phyloP scores from a whole-genome alignment of 2,888 invertebrate genomes.

The Clepsis dumicolana region DNA sequence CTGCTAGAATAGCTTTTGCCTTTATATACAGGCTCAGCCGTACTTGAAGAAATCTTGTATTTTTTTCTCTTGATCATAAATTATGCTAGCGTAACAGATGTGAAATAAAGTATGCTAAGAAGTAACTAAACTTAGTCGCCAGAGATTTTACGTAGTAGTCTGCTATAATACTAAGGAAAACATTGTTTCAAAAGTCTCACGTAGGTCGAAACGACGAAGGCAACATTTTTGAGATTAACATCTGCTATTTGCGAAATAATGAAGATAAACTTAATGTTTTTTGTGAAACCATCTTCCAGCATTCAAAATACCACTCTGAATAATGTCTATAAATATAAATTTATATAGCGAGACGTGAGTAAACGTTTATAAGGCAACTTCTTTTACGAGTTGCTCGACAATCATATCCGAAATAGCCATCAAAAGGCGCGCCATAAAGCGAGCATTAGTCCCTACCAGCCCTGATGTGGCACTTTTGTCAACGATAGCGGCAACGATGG shows the following conservation, averaged over 20 bases:
- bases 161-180: slow-evolving; percentile 1
- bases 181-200: slow-evolving; percentile 4
- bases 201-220: neutral
- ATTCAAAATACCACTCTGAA: slow-evolving; percentile 38
- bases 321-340: slow-evolving; percentile 48
- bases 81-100: neutral
- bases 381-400: slow-evolving; percentile 72
- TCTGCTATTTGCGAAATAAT: slow-evolving; percentile 26
- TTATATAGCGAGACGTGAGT: slow-evolving; percentile 54
- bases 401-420: slow-evolving; percentile 76
- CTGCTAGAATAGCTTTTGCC: slow-evolving; percentile 9
- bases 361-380: slow-evolving; percentile 66
- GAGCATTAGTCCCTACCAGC: slow-evolving; percentile 73
- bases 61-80: neutral
- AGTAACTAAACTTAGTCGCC: neutral
- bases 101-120: slow-evolving; percentile 8
- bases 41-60: neutral
- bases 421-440: slow-evolving; percentile 78
- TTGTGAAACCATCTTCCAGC: slow-evolving; percentile 14
- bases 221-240: slow-evolving; percentile 9
- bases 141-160: neutral
- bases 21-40: neutral
- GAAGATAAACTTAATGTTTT: slow-evolving; percentile 32
- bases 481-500: slow-evolving; percentile 26
- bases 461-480: slow-evolving; percentile 64